Percentiles rank a stretch among this genome's conserved stretches.
Conservation (phyloP, 2,113 vertebrate species). For the Osmerus eperlanus region DNA sequence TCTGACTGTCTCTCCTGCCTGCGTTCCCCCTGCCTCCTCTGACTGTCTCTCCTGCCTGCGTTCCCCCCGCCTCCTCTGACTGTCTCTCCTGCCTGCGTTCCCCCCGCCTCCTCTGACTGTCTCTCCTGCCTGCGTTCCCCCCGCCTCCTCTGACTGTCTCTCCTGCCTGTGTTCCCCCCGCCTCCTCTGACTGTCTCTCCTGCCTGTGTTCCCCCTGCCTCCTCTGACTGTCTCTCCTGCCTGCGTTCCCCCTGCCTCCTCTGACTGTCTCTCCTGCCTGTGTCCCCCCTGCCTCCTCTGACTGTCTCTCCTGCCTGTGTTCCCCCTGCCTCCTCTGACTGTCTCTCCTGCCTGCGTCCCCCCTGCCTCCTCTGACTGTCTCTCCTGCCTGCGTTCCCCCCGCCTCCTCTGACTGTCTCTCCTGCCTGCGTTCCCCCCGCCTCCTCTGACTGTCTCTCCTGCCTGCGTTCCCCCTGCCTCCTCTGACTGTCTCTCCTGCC, state of each 20-base stretch:
- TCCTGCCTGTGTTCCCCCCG: no score
- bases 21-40: conserved; percentile 49
- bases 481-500: conserved; percentile 41
- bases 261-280: conserved; percentile 34
- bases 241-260: conserved; percentile 50
- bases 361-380: conserved; percentile 64
- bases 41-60: conserved; percentile 22
- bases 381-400: conserved; percentile 53
- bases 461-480: conserved; percentile 29
- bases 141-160: not conserved
- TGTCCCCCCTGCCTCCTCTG: conserved; percentile 58
- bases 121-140: conserved; percentile 54
- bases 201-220: conserved; percentile 58
- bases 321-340: conserved; percentile 9
- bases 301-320: conserved; percentile 63
- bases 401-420: conserved; percentile 50
- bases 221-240: conserved; percentile 67
- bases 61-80: conserved; percentile 65
- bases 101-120: not conserved
- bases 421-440: no score
- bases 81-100: conserved; percentile 57
- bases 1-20: conserved; percentile 67
- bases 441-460: not conserved
- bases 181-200: conserved; percentile 28
- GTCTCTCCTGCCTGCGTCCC: conserved; percentile 55